phyloP scores from a whole-genome alignment of 2,888 invertebrate species.

The Cybosia mesomella region DNA sequence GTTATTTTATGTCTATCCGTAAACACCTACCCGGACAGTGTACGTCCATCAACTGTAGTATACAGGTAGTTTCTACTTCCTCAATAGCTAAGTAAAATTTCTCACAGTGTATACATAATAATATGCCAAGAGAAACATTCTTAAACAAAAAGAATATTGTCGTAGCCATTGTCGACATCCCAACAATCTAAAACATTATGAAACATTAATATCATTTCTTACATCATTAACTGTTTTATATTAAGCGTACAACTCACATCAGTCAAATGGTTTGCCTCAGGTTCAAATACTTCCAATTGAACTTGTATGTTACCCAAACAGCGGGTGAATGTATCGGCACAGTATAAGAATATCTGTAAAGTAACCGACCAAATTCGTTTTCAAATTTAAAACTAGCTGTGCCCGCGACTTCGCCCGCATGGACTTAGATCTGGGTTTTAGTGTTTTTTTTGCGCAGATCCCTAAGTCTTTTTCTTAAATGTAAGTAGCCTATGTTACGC shows the following conservation, averaged over 20 bases:
- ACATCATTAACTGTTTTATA: too few relatives aligned
- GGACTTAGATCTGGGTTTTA: too few relatives aligned
- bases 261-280: neutral
- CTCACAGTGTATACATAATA: constrained; percentile 43
- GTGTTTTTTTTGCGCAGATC: too few relatives aligned
- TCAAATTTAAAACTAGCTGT: too few relatives aligned
- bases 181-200: neutral
- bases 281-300: constrained; percentile 12
- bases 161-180: neutral
- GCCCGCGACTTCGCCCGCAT: too few relatives aligned
- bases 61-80: constrained; percentile 31
- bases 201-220: too few relatives aligned
- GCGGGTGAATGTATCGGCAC: constrained; percentile 3
- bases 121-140: constrained; percentile 32
- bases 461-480: too few relatives aligned
- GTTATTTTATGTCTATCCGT: neutral
- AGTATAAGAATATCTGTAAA: constrained; percentile 14
- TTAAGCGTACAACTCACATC: neutral
- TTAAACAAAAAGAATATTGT: constrained; percentile 20
- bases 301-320: constrained; percentile 9
- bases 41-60: neutral
- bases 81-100: constrained; percentile 43
- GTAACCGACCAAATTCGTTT: neutral
- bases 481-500: too few relatives aligned
- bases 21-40: neutral